Evolutionary conservation across 2,797 vertebrate genomes (phyloP).

Genomic region (Hipposideros larvatus): DNA sequence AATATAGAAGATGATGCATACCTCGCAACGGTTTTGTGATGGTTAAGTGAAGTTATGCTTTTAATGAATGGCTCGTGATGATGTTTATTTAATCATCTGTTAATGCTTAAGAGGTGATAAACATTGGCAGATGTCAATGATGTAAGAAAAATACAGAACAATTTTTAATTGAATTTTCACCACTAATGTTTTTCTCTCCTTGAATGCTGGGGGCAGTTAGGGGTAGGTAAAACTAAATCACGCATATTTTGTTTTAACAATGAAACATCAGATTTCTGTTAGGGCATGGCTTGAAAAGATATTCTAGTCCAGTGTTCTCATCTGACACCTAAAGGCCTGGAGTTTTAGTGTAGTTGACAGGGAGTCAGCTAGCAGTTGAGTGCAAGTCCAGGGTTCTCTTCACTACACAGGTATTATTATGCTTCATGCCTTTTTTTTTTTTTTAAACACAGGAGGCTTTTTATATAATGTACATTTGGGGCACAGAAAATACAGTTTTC

Average conservation of each 20-base stretch:
- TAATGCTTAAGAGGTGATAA: neutral
- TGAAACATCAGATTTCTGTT: conserved; percentile 30
- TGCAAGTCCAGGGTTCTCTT: neutral
- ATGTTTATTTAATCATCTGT: neutral
- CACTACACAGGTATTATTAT: neutral
- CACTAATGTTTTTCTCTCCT: neutral
- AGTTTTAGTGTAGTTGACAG: neutral
- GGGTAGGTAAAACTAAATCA: neutral
- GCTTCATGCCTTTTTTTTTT: neutral
- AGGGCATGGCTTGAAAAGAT: neutral
- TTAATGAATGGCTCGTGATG: neutral
- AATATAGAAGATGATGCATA: neutral
- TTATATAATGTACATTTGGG: neutral
- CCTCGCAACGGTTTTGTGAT: neutral
- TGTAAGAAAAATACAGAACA: neutral
- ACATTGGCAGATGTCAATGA: neutral
- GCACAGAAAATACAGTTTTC: conserved; percentile 20
- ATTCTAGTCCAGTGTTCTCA: neutral
- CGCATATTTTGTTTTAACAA: neutral
- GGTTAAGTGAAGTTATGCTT: neutral
- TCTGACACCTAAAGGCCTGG: neutral
- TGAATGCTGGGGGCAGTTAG: neutral
- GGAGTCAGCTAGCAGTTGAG: neutral
- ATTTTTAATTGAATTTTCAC: conserved; percentile 4
- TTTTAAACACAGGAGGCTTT: neutral